phyloP scores from a whole-genome alignment of 2,888 invertebrate species.

The Troides aeacus region DNA sequence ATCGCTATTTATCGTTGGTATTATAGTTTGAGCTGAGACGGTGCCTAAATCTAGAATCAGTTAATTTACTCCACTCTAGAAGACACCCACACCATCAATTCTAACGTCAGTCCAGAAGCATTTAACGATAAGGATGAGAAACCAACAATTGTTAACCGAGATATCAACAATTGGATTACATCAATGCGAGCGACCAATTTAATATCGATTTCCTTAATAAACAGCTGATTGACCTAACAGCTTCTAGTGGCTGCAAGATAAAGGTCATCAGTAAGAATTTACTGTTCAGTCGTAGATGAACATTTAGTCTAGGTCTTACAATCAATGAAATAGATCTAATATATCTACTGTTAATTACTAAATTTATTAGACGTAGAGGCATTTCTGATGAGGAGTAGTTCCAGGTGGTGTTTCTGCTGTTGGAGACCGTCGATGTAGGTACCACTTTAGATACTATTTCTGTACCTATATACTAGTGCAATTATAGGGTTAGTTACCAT shows the following conservation, averaged over 20 bases:
- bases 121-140: conserved; percentile 36
- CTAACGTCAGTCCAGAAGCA: conserved; percentile 17
- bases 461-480: too few relatives aligned
- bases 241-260: conserved; percentile 46
- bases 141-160: conserved; percentile 50
- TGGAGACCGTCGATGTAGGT: too few relatives aligned
- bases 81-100: conserved; percentile 5
- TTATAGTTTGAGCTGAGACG: neutral
- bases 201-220: conserved; percentile 66
- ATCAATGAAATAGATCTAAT: neutral
- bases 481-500: too few relatives aligned
- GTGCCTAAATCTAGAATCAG: neutral
- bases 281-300: neutral
- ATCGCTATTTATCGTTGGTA: too few relatives aligned
- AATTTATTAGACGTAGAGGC: neutral
- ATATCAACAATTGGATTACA: conserved; percentile 63
- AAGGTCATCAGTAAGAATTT: conserved; percentile 24
- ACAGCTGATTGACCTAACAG: conserved; percentile 66
- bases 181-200: conserved; percentile 63
- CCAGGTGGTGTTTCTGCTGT: too few relatives aligned
- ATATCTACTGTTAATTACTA: neutral
- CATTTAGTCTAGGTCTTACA: neutral
- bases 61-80: neutral
- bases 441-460: too few relatives aligned
- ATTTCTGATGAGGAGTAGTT: neutral